Percentiles rank a stretch among this genome's conserved stretches.
Conservation (phyloP, 2,113 vertebrate species). For the Rhabdomys dilectus region DNA sequence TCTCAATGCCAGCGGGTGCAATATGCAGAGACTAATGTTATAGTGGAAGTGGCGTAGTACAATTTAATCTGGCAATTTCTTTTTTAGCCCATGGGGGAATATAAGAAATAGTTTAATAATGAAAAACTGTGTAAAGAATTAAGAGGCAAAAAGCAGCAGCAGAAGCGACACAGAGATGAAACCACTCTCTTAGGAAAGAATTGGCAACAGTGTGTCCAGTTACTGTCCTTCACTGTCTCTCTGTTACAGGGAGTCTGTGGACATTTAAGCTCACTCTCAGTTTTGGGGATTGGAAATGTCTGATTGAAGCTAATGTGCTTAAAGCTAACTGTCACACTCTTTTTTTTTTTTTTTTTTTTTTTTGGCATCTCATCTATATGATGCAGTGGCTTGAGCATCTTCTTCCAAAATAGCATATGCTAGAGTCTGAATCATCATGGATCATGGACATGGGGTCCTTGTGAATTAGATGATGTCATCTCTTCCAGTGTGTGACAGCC, state of each 20-base stretch:
- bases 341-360: neutral
- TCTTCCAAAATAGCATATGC: neutral
- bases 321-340: neutral
- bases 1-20: constrained; percentile 10
- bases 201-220: fast-evolving
- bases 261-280: neutral
- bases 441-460: neutral
- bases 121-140: neutral
- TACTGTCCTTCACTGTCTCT: fast-evolving
- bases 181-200: neutral
- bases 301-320: neutral
- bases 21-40: neutral
- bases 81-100: constrained; percentile 16
- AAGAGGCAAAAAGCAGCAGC: neutral
- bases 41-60: neutral
- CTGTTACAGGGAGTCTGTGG: neutral
- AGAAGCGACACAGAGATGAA: neutral
- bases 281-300: neutral
- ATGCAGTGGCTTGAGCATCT: neutral
- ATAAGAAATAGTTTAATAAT: constrained; percentile 14
- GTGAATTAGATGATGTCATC: no score
- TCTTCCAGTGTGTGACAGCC: neutral
- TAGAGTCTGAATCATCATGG: neutral
- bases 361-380: no score
- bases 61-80: constrained; percentile 47